Base-by-base conservation (phyloP, 2,797 vertebrate genomes). In the Schizopygopsis malacanthus region DNA sequence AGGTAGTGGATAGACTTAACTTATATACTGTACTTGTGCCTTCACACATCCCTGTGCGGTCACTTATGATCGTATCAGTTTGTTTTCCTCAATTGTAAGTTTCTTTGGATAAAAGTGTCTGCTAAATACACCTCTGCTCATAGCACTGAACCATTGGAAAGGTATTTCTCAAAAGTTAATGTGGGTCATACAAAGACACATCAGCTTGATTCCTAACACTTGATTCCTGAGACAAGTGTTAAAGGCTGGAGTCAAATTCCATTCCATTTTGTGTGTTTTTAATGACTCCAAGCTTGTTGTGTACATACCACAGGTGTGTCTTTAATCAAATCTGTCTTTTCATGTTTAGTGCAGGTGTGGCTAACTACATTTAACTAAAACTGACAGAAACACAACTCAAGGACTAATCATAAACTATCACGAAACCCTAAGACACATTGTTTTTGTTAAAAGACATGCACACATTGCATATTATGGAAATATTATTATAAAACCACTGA, bases 301-400 rank as follows among this genome's bases (percentile, higher is more conserved):
- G 15, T 45, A 43, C 39, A 25, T 39, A 28, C 56, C 16, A 79
- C 6, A 79, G 56, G 77, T 63, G 56, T 79, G 56, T 79, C 77
- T 79, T 79, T 79, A 79, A 79, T 18, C 2, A 63, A 45, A 63
- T 75, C 70, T 73, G 41, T 69, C 11, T 52, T 77, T 75, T 22
- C n/a, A 77, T 12, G 11, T 69, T 70, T n/a, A 69, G 45, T 59
- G 56, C 37, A 71, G 33, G 22, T 70, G 65, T 54, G 79, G 47
- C 47, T 67, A 50, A 47, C 43, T 52, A 18, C 28, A 81, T 37
- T 54, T 52, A 71, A 12, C 13, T 71, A 28, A 37, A 37, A 33
- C n/a, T 67, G 28, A 20, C 67, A 43, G 50, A 70, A 70, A 81
- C 1, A 50, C 47, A 6, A 22, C 33, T 25, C 8, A 39, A 6